Evolutionary conservation across 2,888 invertebrate genomes (phyloP), one percentile per base, ranked within the genome.

Genomic region (Acrocera orbiculus): DNA sequence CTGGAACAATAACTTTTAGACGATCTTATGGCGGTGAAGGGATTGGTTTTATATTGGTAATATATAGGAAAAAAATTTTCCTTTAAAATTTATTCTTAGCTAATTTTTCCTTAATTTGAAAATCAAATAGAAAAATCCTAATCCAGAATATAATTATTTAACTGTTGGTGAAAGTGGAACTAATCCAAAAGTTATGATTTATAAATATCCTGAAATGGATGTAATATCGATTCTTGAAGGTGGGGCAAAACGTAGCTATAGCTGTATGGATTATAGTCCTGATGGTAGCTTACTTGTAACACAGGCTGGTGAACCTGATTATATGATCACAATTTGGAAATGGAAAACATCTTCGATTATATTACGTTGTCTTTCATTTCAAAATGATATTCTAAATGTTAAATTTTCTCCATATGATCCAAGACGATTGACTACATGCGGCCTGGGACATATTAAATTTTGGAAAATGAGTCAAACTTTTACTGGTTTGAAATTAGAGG

Each of bases 381-480:
- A 78, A 10, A 83, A 79, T 50, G 81, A 82, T 49, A 77, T 89
- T 2, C 73, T 71, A 44, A 66, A 73, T 38, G 77, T 81, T 0
- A 73, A 76, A 52, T 90, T 92, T 54, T 89, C 90, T 0, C 71
- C 76, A 0, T 76, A 74, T 44, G 72, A 83, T 40, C 73, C 77
- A 5, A 83, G 81, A 7, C 74, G 81, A 44, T 63, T 92, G 23
- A 78, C 78, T 4, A 76, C 86, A 4, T 71, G 78, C 46, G 86
- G 85, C 8, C 56, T 73, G 2, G 75, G 75, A 13, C 85, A 86
- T 48, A 76, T 82, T 17, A 86, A 86, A 56, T 87, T 87, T 59
- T 92, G 90, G 90, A 89, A 85, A 65, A 89, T 90, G 79, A 77
- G 79, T 0, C 56, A 69, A 41, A 90, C 92, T 0, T 92, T 90